Evolutionary conservation across 2,113 vertebrate genomes (phyloP).

Genomic region (Typhlomys cinereus): DNA sequence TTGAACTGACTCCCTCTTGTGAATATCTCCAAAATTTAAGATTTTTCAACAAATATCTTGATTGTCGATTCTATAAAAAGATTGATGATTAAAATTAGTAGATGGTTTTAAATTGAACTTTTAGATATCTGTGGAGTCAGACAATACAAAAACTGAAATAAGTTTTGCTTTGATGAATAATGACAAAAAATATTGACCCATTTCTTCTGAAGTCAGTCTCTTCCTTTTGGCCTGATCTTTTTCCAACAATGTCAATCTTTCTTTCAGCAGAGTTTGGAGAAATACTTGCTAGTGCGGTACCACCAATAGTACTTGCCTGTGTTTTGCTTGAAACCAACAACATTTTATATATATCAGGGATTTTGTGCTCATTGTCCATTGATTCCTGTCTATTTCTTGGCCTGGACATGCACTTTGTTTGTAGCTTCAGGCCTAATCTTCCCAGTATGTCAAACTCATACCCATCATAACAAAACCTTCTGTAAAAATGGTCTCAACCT

Average conservation of each 20-base stretch:
- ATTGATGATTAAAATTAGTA: too few relatives aligned
- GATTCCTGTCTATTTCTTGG: not conserved
- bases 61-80: not conserved
- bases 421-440: not conserved
- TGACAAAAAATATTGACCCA: too few relatives aligned
- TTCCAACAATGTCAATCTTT: not conserved
- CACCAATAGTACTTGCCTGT: not conserved
- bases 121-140: too few relatives aligned
- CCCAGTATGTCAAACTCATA: not conserved
- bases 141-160: too few relatives aligned
- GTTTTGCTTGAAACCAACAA: not conserved
- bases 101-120: too few relatives aligned
- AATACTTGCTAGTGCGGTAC: not conserved
- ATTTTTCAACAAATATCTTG: not conserved
- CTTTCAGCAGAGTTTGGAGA: not conserved
- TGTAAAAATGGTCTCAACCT: rapidly evolving
- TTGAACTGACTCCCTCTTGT: not conserved
- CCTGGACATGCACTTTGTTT: not conserved
- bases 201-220: too few relatives aligned
- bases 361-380: not conserved
- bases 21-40: not conserved
- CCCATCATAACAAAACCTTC: not conserved
- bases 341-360: not conserved
- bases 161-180: too few relatives aligned
- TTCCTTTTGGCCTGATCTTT: rapidly evolving